These are phyloP conservation scores for Corynorhinus townsendii DNA, from an alignment of 2,113 vertebrate genomes.

Conservation along the genomic window DNA sequence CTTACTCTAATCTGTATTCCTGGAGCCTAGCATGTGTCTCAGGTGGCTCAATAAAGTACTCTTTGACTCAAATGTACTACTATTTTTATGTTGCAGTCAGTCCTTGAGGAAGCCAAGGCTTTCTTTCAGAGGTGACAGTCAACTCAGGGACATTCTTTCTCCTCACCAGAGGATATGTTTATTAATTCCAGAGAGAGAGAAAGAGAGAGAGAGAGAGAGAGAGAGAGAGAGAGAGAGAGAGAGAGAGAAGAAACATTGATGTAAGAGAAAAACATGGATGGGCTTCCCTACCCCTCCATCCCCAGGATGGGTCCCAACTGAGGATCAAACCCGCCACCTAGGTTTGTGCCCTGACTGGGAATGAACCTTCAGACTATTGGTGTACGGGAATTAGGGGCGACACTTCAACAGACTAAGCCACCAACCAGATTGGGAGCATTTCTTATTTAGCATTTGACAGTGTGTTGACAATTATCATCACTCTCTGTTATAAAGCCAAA, in stretches of 20 bases:
- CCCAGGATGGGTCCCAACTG: not conserved
- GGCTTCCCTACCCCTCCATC: not conserved
- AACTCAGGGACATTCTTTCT: not conserved
- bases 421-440: not conserved
- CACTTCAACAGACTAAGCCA: not conserved
- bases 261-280: not conserved
- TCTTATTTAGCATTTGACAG: not conserved
- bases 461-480: not conserved
- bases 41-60: not conserved
- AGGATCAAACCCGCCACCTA: not conserved
- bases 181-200: no score
- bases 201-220: no score
- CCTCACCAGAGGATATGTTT: no score
- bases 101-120: not conserved
- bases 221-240: no score
- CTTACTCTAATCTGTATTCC: not conserved
- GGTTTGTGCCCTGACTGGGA: not conserved
- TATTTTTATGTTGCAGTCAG: not conserved
- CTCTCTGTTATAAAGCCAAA: not conserved
- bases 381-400: not conserved
- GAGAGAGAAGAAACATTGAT: no score
- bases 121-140: not conserved
- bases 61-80: not conserved
- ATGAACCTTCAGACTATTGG: not conserved
- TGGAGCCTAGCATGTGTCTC: not conserved